Base-by-base conservation (phyloP, 2,888 invertebrate species). In the Temnothorax rugatulus region DNA sequence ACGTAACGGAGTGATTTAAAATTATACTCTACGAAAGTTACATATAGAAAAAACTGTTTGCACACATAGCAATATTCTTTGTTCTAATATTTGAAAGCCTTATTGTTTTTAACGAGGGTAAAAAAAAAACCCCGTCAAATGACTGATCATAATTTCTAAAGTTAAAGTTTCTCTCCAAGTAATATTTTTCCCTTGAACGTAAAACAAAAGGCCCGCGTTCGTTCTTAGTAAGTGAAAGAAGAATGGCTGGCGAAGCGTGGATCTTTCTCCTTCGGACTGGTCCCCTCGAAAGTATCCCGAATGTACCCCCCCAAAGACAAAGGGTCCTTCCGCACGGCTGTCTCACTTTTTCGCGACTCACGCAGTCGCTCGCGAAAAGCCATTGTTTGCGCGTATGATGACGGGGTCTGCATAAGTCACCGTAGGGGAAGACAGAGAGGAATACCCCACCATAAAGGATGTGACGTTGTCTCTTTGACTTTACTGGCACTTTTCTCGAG, bases 371-470 rank as follows among this genome's bases (percentile, higher is more conserved):
- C 83, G 86, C 84, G 84, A 85, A 87, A 89, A 85, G 52, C 88
- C 75, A 89, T 90, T 90, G 90, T 90, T 86, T 86, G 66, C 69
- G 77, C 76, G 85, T 84, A 77, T 25, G 85, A 81, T 84, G 83
- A 73, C 83, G 18, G 44, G 47, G 68, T 66, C 82, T 75, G 66
- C 85, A 84, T 84, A 90, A 89, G 83, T 87, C 86, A 63, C 75
- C 77, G 52, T 84, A 75, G 85, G 76, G 82, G 84, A 87, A 87
- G 61, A 64, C 57, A 75, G 34, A 75, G 54, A 66, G 44, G 34
- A 54, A 68, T 74, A 77, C 69, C 61, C 76, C 29, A 52, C 63
- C 69, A 76, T 79, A 84, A 86, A 83, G 79, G 79, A 76, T 63
- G 77, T 83, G 74, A 82, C 66, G 74, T 25, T 68, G 25, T 73